These are phyloP conservation scores for Otus scops DNA, from an alignment of 2,797 vertebrate genomes.

Conservation along the genomic window DNA sequence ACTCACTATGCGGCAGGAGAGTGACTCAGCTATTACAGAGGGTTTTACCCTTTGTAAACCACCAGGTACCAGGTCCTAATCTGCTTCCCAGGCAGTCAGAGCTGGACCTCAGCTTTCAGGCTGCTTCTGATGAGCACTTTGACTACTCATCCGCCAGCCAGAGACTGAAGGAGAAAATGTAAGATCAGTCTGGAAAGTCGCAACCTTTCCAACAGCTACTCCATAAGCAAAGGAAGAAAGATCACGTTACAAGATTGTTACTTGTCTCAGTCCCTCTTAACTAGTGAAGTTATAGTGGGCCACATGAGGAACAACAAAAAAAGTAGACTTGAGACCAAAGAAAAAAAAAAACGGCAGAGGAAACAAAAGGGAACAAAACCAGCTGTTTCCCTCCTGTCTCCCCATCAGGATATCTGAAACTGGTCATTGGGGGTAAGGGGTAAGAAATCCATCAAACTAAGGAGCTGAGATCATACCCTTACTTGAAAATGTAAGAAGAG, in stretches of 20 bases:
- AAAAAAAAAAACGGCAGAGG: background rate
- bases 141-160: background rate
- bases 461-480: background rate
- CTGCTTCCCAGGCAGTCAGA: background rate
- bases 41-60: background rate
- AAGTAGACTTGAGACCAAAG: background rate
- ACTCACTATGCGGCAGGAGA: background rate
- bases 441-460: background rate
- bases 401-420: background rate
- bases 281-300: background rate
- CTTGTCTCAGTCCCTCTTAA: background rate
- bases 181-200: background rate
- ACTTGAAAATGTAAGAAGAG: background rate
- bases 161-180: background rate
- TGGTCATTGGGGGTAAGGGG: background rate
- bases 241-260: background rate
- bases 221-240: background rate
- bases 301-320: background rate
- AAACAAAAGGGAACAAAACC: background rate
- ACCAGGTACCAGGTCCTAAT: background rate
- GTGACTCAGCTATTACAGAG: background rate
- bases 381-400: background rate
- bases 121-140: background rate
- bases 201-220: background rate
- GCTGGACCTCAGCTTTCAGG: background rate